phyloP scores from a whole-genome alignment of 2,888 invertebrate species.

The Rhagium mordax region DNA sequence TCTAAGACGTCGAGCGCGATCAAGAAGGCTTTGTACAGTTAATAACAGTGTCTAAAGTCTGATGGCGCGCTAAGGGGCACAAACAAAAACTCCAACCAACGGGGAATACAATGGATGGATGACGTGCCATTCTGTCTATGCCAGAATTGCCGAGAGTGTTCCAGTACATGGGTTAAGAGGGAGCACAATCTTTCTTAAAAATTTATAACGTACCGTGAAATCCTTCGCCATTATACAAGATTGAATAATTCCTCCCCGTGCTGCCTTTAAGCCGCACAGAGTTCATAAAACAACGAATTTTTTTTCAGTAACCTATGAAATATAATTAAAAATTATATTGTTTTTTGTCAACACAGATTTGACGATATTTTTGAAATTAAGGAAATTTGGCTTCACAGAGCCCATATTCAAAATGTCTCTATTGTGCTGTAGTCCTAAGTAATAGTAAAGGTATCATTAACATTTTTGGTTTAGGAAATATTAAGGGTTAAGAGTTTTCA shows the following conservation, averaged over 20 bases:
- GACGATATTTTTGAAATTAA: too few relatives aligned
- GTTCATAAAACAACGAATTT: too few relatives aligned
- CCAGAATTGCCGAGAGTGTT: background rate
- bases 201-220: background rate
- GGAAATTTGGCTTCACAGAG: too few relatives aligned
- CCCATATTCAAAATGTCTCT: too few relatives aligned
- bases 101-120: slow-evolving; percentile 45
- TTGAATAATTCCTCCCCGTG: background rate
- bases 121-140: slow-evolving; percentile 29
- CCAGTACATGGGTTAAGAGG: background rate
- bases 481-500: too few relatives aligned
- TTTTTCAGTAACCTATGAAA: background rate
- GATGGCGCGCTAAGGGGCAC: slow-evolving; percentile 28
- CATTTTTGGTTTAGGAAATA: too few relatives aligned
- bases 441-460: too few relatives aligned
- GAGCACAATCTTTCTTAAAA: background rate
- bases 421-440: too few relatives aligned
- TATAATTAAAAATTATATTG: background rate
- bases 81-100: slow-evolving; percentile 42
- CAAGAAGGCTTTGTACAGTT: slow-evolving; percentile 35
- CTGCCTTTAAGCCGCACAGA: background rate
- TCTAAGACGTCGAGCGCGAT: slow-evolving; percentile 21
- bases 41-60: slow-evolving; percentile 48
- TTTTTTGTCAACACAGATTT: too few relatives aligned
- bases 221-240: background rate